Conservation (phyloP, 1,140 invertebrate species). For the Triops longicaudatus region DNA sequence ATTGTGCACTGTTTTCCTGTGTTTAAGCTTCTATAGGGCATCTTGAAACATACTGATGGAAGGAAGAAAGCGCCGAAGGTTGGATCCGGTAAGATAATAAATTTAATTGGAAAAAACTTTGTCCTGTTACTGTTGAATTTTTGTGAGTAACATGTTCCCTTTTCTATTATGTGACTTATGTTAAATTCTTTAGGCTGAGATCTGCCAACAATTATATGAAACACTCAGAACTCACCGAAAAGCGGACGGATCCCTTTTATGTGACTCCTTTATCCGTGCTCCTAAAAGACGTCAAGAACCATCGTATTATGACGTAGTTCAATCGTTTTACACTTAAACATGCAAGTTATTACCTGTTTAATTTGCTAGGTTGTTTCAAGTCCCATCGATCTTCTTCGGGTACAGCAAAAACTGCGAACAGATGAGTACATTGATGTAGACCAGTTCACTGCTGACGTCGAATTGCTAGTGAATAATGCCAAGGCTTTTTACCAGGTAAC, state of each 20-base stretch:
- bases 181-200: conserved; percentile 45
- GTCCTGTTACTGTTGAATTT: no score
- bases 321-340: conserved; percentile 35
- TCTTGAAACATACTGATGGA: neutral
- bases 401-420: conserved; percentile 92
- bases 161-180: neutral
- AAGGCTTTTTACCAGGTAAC: conserved; percentile 81
- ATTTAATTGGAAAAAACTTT: no score
- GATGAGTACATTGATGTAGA: conserved; percentile 87
- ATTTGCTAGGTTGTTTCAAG: conserved; percentile 52
- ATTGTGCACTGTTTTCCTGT: neutral
- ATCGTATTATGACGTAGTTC: conserved; percentile 64
- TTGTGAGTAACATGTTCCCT: neutral
- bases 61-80: conserved; percentile 21
- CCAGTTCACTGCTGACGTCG: conserved; percentile 75
- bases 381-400: conserved; percentile 87
- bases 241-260: conserved; percentile 79
- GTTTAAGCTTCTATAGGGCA: neutral
- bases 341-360: conserved; percentile 50
- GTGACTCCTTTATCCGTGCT: conserved; percentile 88
- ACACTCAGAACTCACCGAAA: conserved; percentile 82
- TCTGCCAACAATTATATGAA: conserved; percentile 88
- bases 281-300: conserved; percentile 85
- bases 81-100: conserved; percentile 18
- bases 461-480: conserved; percentile 80